Evolutionary conservation across 1,140 invertebrate genomes (phyloP), one percentile per base, ranked within the genome.

Genomic region (Camponotus pennsylvanicus): DNA sequence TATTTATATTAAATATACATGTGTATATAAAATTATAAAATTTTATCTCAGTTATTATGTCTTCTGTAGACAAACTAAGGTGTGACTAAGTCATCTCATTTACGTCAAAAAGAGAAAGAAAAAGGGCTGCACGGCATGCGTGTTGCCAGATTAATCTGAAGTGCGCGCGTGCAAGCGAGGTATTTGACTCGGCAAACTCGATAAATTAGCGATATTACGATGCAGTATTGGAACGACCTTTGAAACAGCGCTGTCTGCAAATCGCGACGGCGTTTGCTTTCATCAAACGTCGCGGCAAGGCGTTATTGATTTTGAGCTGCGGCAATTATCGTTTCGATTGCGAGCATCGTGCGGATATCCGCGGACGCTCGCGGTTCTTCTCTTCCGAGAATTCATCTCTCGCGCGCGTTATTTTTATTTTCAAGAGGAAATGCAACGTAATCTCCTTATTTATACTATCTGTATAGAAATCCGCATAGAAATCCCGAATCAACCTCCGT

Each of bases 291-390:
- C 79, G 79, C 79, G 79, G 79, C 55, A 83, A 83, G 79, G 79
- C 79, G 69, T 83, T 83, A 83, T 83, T 83, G 79, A 83, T 73
- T 83, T 83, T 70, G 79, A 75, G 55, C 79, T 89, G 40, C 78
- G 75, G 88, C 88, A 89, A 89, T 89, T 89, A 89, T 89, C 88
- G 88, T 85, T 52, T 89, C 88, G 88, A 83, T 83, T 83, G 79
- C 79, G 40, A 73, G 67, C 69, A 75, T 83, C 69, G 79, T 57
- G 55, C 79, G 79, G 67, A 82, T 82, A 82, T 59, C 77, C 73
- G 79, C 69, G 79, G 67, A 83, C 40, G 52, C 55, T 73, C 55
- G 55, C 79, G 32, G 55, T 69, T 57, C 55, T 40, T 45, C 70
- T 71, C 18, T 55, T 21, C 49, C 15, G 55, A 21, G 15, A 52